Evolutionary conservation across 2,113 vertebrate genomes (phyloP).

Genomic region (Myiozetetes cayanensis): DNA sequence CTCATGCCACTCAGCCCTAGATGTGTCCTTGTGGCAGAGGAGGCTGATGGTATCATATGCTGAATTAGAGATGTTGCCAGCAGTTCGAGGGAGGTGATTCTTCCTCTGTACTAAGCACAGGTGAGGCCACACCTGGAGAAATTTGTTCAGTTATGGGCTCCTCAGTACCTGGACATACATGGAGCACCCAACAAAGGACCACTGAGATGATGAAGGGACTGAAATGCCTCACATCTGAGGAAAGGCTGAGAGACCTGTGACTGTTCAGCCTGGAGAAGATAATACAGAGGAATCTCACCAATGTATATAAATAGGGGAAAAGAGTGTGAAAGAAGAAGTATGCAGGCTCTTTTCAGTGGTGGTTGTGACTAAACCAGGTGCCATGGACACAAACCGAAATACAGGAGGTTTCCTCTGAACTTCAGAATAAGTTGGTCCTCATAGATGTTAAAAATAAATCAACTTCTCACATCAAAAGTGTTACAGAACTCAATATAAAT

Average conservation of each 20-base stretch:
- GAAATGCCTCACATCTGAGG: neutral
- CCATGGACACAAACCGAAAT: neutral
- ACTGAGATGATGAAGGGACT: neutral
- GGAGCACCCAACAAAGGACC: fast-evolving
- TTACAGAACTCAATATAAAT: neutral
- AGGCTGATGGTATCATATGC: neutral
- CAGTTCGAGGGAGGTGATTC: neutral
- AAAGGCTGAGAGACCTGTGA: neutral
- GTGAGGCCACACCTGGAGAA: neutral
- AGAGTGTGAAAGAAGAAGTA: neutral
- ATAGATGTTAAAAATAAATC: neutral
- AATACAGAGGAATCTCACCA: neutral
- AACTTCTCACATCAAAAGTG: neutral
- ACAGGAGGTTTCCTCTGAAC: neutral
- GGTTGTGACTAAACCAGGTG: neutral
- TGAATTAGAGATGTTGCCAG: neutral
- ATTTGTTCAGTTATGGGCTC: neutral
- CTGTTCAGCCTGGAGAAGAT: neutral
- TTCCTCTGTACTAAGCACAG: neutral
- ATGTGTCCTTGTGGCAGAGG: neutral
- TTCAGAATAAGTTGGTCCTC: neutral
- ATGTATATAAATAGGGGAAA: neutral
- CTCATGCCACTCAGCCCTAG: neutral
- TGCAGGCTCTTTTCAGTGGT: neutral
- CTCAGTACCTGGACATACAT: neutral